Evolutionary conservation across 1,140 invertebrate species (phyloP).

Genomic region (Drosophila willistoni): DNA sequence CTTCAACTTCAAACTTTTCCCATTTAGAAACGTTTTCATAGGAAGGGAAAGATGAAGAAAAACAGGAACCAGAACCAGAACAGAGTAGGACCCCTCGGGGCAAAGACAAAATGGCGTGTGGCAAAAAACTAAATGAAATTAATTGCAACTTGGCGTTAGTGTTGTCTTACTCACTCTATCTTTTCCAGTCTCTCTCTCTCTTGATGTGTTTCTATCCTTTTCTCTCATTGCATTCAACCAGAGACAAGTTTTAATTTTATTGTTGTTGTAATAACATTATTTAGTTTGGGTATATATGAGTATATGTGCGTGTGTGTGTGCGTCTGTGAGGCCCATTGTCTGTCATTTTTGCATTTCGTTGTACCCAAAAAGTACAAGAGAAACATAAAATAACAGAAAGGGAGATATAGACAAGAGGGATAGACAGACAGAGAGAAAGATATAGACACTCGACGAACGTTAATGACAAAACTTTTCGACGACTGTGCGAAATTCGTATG

Average conservation of each 20-base stretch:
- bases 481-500: slow-evolving; percentile 69
- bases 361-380: slow-evolving; percentile 57
- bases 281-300: slow-evolving; percentile 46
- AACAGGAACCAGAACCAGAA: neutral
- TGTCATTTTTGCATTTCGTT: slow-evolving; percentile 71
- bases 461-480: slow-evolving; percentile 80
- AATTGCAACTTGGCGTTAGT: slow-evolving; percentile 72
- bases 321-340: slow-evolving; percentile 45
- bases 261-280: slow-evolving; percentile 77
- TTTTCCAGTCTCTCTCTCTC: neutral
- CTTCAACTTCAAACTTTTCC: slow-evolving; percentile 78
- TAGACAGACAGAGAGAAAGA: neutral
- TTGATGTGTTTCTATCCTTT: neutral
- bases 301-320: slow-evolving; percentile 28
- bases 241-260: slow-evolving; percentile 71
- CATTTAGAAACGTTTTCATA: slow-evolving; percentile 56
- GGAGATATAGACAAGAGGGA: slow-evolving; percentile 18
- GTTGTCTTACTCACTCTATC: slow-evolving; percentile 39
- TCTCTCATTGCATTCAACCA: slow-evolving; percentile 11
- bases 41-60: neutral
- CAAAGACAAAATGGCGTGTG: slow-evolving; percentile 57
- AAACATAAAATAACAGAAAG: slow-evolving; percentile 65
- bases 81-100: slow-evolving; percentile 7
- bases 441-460: slow-evolving; percentile 60
- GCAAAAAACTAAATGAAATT: slow-evolving; percentile 79